phyloP scores from a whole-genome alignment of 2,888 invertebrate species.

The Sisyra terminalis region DNA sequence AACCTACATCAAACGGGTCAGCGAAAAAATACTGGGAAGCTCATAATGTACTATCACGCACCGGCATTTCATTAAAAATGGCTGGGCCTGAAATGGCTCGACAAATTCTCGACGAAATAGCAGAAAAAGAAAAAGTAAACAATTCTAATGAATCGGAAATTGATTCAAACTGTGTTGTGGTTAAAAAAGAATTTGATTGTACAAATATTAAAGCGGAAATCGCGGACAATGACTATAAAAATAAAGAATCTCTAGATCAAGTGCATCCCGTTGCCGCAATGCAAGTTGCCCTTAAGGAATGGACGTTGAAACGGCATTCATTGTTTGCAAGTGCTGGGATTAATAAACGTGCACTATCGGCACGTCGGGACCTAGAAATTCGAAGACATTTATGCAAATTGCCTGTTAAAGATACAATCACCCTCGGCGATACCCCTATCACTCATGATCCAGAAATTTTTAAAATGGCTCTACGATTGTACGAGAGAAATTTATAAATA shows the following conservation, averaged over 20 bases:
- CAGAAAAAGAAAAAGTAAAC: constrained; percentile 19
- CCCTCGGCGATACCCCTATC: constrained; percentile 24
- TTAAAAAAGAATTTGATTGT: constrained; percentile 9
- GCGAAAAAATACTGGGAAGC: constrained; percentile 68
- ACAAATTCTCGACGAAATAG: constrained; percentile 25
- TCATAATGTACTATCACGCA: constrained; percentile 57
- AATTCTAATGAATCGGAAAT: constrained; percentile 13
- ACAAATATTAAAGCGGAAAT: constrained; percentile 9
- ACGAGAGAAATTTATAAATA: constrained; percentile 21
- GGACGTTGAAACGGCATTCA: constrained; percentile 39
- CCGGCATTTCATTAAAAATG: constrained; percentile 65
- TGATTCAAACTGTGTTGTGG: constrained; percentile 11
- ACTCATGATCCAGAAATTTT: constrained; percentile 25
- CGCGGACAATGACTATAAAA: constrained; percentile 9
- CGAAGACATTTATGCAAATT: constrained; percentile 51
- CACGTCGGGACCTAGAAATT: constrained; percentile 60
- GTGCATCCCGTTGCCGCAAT: constrained; percentile 37
- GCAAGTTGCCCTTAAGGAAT: constrained; percentile 43
- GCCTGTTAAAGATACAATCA: constrained; percentile 36
- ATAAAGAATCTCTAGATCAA: constrained; percentile 14
- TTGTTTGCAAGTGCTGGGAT: constrained; percentile 55
- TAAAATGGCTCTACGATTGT: constrained; percentile 23
- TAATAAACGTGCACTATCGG: constrained; percentile 60
- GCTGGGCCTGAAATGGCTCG: constrained; percentile 49
- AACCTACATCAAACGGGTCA: constrained; percentile 28